A percentile compares a stretch with the other conserved stretches of the same genome.
Evolutionary conservation across 2,797 vertebrate genomes (phyloP).

Genomic region (Sandelia bainsii): DNA sequence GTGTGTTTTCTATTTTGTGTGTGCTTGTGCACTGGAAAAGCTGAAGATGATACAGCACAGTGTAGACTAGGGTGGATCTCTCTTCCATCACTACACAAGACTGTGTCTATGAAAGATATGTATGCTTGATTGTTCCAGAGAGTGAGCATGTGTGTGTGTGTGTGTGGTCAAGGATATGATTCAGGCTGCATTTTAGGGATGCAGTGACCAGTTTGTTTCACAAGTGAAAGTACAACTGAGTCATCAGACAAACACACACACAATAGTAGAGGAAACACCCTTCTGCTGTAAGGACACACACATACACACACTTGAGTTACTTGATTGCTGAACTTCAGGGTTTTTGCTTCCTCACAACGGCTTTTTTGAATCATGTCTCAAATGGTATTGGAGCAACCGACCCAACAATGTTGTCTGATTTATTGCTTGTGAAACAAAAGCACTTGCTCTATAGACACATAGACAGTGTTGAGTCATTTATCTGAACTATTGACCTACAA

Average conservation of each 20-base stretch:
- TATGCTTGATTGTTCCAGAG: conserved; percentile 28
- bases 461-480: conserved; percentile 42
- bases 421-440: conserved; percentile 45
- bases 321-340: conserved; percentile 47
- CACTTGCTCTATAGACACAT: conserved; percentile 16
- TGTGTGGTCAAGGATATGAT: conserved; percentile 65
- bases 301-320: conserved; percentile 14
- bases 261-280: conserved; percentile 53
- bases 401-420: conserved; percentile 33
- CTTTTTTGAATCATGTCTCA: conserved; percentile 61
- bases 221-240: conserved; percentile 78
- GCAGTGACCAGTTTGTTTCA: conserved; percentile 66
- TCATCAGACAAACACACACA: conserved; percentile 71
- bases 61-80: conserved; percentile 35
- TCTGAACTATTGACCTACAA: conserved; percentile 54
- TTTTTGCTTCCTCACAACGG: conserved; percentile 37
- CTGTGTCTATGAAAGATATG: conserved; percentile 20
- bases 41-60: conserved; percentile 16
- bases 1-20: conserved; percentile 17
- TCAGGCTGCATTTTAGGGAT: conserved; percentile 53
- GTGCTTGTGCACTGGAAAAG: conserved; percentile 36
- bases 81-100: conserved; percentile 27
- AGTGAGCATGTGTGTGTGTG: conserved; percentile 14
- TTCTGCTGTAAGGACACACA: conserved; percentile 18
- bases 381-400: conserved; percentile 43